These are phyloP conservation scores for Sphaerodactylus townsendi DNA, from an alignment of 2,113 vertebrate species.

Conservation along the genomic window DNA sequence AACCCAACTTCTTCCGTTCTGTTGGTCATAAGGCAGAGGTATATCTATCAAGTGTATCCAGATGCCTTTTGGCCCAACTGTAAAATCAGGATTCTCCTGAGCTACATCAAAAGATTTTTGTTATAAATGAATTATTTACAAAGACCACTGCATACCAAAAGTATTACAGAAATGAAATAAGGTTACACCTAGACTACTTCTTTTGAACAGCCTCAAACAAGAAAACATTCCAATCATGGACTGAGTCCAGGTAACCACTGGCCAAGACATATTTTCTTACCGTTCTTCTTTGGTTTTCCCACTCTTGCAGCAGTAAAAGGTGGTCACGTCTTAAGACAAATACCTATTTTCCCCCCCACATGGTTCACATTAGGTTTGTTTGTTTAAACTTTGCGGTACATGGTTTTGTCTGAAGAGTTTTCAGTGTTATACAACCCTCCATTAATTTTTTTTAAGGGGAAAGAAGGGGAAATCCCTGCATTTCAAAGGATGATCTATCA, in stretches of 20 bases:
- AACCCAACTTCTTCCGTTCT: too few relatives aligned
- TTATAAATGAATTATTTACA: background rate
- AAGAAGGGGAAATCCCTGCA: background rate
- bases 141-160: background rate
- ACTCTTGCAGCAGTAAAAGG: background rate
- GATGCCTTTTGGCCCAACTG: background rate
- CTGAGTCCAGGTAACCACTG: background rate
- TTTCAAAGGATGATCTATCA: slow-evolving; percentile 5
- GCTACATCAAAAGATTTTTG: background rate
- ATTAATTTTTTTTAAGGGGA: background rate
- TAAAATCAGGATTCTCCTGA: background rate
- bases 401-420: background rate
- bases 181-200: background rate
- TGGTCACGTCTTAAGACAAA: background rate
- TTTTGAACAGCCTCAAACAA: background rate
- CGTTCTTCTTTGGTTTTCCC: background rate
- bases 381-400: background rate
- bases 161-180: background rate
- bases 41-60: background rate
- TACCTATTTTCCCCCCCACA: background rate
- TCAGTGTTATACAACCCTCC: background rate
- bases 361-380: slow-evolving; percentile 5
- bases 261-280: background rate
- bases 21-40: background rate
- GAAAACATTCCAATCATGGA: background rate